phyloP scores from a whole-genome alignment of 2,797 vertebrate species.

The Gallirallus australis region DNA sequence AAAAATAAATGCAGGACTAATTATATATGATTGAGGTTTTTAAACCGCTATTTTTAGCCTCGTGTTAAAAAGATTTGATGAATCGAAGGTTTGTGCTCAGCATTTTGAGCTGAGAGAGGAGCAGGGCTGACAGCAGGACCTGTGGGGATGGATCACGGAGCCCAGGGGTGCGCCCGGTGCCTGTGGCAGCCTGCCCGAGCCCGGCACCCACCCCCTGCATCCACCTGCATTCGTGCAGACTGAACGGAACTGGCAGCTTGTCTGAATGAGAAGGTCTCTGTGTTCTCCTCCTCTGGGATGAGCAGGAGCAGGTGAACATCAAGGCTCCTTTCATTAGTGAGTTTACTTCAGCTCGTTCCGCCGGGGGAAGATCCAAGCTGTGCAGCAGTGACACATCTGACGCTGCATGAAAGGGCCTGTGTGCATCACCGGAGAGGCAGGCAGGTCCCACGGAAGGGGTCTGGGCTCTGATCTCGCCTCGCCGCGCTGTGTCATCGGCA shows the following conservation, averaged over 20 bases:
- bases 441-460: not conserved
- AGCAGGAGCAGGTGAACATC: not conserved
- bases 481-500: not conserved
- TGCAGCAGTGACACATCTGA: not conserved
- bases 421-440: not conserved
- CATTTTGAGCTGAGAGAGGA: not conserved
- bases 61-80: not conserved
- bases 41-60: not conserved
- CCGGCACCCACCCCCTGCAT: not conserved
- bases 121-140: not conserved
- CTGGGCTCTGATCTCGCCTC: not conserved
- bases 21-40: slow-evolving; percentile 12
- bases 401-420: not conserved
- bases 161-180: not conserved
- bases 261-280: not conserved
- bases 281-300: not conserved
- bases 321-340: not conserved
- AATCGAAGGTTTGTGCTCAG: slow-evolving; percentile 5
- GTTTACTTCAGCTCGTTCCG: not conserved
- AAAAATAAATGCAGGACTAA: slow-evolving; percentile 40
- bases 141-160: accelerated
- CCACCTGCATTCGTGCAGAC: accelerated
- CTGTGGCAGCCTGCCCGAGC: not conserved
- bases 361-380: not conserved
- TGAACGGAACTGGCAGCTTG: accelerated